Conservation (phyloP, 2,113 vertebrate genomes). For the Zosterops lateralis region DNA sequence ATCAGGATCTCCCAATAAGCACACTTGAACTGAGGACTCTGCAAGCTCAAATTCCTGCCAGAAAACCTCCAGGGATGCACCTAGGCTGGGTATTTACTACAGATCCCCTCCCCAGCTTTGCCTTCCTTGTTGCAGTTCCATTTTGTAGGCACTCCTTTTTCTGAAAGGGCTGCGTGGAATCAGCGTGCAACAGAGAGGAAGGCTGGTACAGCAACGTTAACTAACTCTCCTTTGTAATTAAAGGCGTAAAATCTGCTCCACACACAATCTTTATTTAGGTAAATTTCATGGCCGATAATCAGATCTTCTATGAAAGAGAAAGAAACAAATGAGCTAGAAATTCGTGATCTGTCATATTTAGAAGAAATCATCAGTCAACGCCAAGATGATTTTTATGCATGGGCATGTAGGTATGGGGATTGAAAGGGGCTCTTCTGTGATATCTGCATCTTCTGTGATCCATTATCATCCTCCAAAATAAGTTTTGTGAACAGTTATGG, state of each 20-base stretch:
- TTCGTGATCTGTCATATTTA: conserved; percentile 26
- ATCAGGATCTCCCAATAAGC: not conserved
- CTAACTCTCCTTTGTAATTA: conserved; percentile 31
- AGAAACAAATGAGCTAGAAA: conserved; percentile 31
- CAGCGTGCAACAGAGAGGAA: not conserved
- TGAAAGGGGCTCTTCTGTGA: not conserved
- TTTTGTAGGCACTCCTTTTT: not conserved
- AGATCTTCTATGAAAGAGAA: conserved; percentile 11
- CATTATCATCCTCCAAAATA: not conserved
- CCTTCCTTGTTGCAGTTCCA: not conserved
- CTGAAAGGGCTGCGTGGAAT: not conserved
- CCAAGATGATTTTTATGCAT: conserved; percentile 14
- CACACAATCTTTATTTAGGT: conserved; percentile 33
- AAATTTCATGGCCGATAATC: conserved; percentile 1
- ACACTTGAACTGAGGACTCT: not conserved
- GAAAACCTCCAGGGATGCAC: not conserved
- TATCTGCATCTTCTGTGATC: not conserved
- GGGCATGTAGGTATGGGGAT: not conserved
- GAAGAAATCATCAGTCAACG: not conserved
- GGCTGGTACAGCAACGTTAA: not conserved
- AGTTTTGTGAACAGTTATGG: not conserved
- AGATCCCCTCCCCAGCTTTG: not conserved
- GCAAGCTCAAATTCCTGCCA: not conserved
- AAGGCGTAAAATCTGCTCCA: conserved; percentile 36
- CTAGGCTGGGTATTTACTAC: not conserved